A percentile compares a stretch with the other conserved stretches of the same genome.
Conservation (phyloP, 2,888 invertebrate species). For the Lasioglossum leucozonium region DNA sequence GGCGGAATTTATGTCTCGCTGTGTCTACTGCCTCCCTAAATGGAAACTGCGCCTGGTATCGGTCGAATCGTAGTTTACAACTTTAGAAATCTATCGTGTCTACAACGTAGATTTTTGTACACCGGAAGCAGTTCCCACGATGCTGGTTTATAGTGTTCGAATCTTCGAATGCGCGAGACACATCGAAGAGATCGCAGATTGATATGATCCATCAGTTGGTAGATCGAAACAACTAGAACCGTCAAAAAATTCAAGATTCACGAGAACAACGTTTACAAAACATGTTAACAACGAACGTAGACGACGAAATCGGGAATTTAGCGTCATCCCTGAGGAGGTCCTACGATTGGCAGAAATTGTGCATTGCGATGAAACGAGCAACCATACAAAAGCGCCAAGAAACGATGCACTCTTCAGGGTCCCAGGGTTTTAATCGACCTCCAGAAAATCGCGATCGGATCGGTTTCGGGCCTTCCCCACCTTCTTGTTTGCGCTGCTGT, state of each 20-base stretch:
- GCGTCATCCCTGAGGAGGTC: too few relatives aligned
- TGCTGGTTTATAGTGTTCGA: neutral
- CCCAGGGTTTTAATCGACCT: slow-evolving; percentile 10
- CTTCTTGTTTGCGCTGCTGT: slow-evolving; percentile 52
- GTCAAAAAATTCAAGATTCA: too few relatives aligned
- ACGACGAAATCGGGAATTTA: neutral
- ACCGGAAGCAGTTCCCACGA: slow-evolving; percentile 25
- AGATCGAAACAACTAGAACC: too few relatives aligned
- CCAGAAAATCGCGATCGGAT: slow-evolving; percentile 41
- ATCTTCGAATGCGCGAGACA: too few relatives aligned
- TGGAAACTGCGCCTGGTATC: slow-evolving; percentile 13
- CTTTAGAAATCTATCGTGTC: slow-evolving; percentile 4
- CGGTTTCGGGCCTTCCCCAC: slow-evolving; percentile 51
- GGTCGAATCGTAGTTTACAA: neutral
- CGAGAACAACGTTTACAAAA: too few relatives aligned
- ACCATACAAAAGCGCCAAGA: too few relatives aligned
- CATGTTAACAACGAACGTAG: too few relatives aligned
- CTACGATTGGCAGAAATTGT: too few relatives aligned
- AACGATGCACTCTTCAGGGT: neutral
- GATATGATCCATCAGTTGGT: too few relatives aligned
- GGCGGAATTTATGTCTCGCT: slow-evolving; percentile 46
- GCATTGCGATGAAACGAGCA: too few relatives aligned
- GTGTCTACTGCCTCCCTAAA: slow-evolving; percentile 25
- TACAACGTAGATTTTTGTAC: neutral
- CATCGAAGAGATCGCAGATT: too few relatives aligned